Evolutionary conservation across 2,888 invertebrate species (phyloP), one percentile per base, ranked within the genome.

Genomic region (Hydrotaea cyrtoneurina): DNA sequence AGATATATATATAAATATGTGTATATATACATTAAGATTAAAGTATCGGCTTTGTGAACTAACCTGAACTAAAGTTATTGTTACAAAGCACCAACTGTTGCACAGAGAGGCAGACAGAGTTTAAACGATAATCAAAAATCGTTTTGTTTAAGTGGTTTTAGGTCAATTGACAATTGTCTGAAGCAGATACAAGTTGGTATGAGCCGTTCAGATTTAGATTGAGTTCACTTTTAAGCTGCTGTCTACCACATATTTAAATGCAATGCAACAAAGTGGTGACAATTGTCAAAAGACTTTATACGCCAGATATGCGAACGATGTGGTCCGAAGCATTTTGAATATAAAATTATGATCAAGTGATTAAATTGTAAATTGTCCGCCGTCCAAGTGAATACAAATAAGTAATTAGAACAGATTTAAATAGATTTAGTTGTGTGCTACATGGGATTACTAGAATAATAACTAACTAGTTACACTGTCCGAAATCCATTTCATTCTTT

Each of bases 91-190:
- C 43, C 43, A 43, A 43, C n/a, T 4, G 26, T 26, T 23, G 26
- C 4, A 10, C 8, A n/a, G n/a, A n/a, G n/a, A n/a, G 64, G 21
- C 17, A 39, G 19, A 66, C 39, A 19, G 21, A 66, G 17, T 36
- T 64, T 39, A 66, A 66, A 66, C 21, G 39, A 66, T 66, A 21
- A 66, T 64, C 64, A 64, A 31, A 64, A 31, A 17, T 7, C n/a
- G 64, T 66, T 39, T 66, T 39, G 21, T 66, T 64, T 21, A 43
- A 66, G 39, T 17, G 21, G 21, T 57, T 73, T 73, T 73, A 36
- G 73, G 73, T 73, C 73, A 73, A 73, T 55, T 57, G 73, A 73
- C 73, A 73, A 73, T 73, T 73, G 73, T 55, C 73, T 66, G 21
- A 21, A 19, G 26, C 26, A 43, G 66, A 39, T 66, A 39, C 39